These are phyloP conservation scores for Drosophila repleta DNA, from an alignment of 1,140 invertebrate genomes.

Conservation along the genomic window DNA sequence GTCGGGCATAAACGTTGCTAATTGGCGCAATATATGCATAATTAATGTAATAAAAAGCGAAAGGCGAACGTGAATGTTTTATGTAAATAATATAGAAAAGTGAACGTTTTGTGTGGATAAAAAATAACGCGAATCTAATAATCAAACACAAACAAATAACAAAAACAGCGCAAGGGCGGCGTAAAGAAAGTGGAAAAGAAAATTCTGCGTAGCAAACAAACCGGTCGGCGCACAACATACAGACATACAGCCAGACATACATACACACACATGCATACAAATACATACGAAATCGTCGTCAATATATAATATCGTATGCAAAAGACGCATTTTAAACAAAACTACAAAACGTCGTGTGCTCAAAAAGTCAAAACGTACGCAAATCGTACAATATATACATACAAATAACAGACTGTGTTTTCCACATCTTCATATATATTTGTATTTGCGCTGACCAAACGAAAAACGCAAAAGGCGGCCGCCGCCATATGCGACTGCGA, in stretches of 20 bases:
- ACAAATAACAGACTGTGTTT: slow-evolving; percentile 39
- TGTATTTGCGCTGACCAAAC: slow-evolving; percentile 50
- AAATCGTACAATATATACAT: slow-evolving; percentile 36
- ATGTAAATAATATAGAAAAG: slow-evolving; percentile 53
- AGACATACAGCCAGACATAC: slow-evolving; percentile 63
- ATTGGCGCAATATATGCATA: slow-evolving; percentile 55
- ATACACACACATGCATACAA: slow-evolving; percentile 34
- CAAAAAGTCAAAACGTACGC: slow-evolving; percentile 26
- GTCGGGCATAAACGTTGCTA: slow-evolving; percentile 45
- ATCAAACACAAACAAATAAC: slow-evolving; percentile 30
- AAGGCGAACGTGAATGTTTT: slow-evolving; percentile 40
- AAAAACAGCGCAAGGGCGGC: slow-evolving; percentile 30
- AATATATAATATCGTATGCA: slow-evolving; percentile 46
- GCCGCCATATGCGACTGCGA: slow-evolving; percentile 62
- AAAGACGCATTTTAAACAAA: slow-evolving; percentile 61
- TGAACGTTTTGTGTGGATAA: slow-evolving; percentile 22
- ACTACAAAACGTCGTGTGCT: slow-evolving; percentile 15
- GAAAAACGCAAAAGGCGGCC: slow-evolving; percentile 55
- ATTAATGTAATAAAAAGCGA: slow-evolving; percentile 58
- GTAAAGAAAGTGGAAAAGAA: slow-evolving; percentile 58
- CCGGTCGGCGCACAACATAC: slow-evolving; percentile 67
- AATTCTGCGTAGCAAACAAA: slow-evolving; percentile 76
- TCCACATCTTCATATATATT: no score
- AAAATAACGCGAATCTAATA: slow-evolving; percentile 14
- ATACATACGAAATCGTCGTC: slow-evolving; percentile 37